phyloP scores from a whole-genome alignment of 2,113 vertebrate species.

The Halcyon senegalensis region DNA sequence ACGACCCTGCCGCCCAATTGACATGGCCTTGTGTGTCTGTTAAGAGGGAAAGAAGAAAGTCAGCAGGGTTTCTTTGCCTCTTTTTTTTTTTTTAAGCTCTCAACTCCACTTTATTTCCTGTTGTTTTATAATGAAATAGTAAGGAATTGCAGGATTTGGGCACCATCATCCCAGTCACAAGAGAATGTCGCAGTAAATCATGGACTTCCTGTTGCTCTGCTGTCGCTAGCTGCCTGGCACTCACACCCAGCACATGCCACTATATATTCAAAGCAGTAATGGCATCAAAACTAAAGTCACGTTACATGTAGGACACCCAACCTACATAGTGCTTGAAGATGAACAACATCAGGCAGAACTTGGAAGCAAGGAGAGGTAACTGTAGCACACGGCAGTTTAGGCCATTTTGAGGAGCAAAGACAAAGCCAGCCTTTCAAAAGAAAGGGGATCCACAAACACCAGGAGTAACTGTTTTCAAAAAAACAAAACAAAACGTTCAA shows the following conservation, averaged over 20 bases:
- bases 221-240: background rate
- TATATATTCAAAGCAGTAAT: background rate
- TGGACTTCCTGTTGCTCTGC: background rate
- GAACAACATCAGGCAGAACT: background rate
- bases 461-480: background rate
- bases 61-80: background rate
- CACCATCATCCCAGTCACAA: background rate
- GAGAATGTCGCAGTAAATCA: background rate
- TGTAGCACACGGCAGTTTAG: fast-evolving
- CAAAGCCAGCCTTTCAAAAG: background rate
- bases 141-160: background rate
- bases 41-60: background rate
- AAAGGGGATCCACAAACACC: background rate
- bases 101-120: background rate
- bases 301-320: no score
- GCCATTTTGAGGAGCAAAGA: background rate
- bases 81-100: background rate
- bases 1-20: constrained; percentile 94
- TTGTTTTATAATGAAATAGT: background rate
- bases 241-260: background rate
- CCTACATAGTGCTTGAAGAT: background rate
- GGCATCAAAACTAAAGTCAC: background rate
- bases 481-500: background rate
- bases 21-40: constrained; percentile 98
- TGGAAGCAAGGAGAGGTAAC: background rate